Base-by-base conservation (phyloP, 2,113 vertebrate species). In the Macrotis lagotis region DNA sequence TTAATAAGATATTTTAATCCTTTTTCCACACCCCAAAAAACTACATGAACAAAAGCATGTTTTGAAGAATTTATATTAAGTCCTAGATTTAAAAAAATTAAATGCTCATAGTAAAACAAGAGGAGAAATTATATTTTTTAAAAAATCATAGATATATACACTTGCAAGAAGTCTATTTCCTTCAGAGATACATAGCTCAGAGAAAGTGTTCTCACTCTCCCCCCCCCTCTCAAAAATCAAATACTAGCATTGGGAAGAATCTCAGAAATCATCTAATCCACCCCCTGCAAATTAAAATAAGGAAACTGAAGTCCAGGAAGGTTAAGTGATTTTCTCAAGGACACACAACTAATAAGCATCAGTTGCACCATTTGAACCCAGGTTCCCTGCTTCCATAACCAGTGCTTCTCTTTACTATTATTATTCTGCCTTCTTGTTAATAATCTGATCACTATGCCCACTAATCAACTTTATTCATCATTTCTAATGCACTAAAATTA, bases 401-500 rank as follows among this genome's bases (percentile, higher is more conserved):
- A 83, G n/a, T 44, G n/a, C 14, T 22, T 83, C 37, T 83, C n/a
- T 83, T 7, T n/a, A 83, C 66, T 5, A 16, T 83, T 83, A 83
- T 44, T 44, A 3, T 44, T n/a, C 19, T 44, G 2, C 66, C 37
- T 44, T 83, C n/a, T 19, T 83, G 66, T 44, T 83, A 83, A 7
- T 44, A 24, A 83, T 44, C 8, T 83, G n/a, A 83, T 83, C 37
- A 24, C 37, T 83, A 90, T 89, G 94, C 52, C 49, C 7, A 37
- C 37, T 96, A 55, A 92, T 55, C 94, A 25, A 25, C 93, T 91
- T 88, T 94, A 37, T 93, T 93, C 37, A 44, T 95, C 16, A 92
- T 96, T 92, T 92, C 55, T 91, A 52, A 94, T 66, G 89, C 26
- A 88, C 66, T 88, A 93, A 51, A 96, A 94, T 59, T 59, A 90